Conservation (phyloP, 1,140 invertebrate genomes). For the Neotoxoptera formosana region DNA sequence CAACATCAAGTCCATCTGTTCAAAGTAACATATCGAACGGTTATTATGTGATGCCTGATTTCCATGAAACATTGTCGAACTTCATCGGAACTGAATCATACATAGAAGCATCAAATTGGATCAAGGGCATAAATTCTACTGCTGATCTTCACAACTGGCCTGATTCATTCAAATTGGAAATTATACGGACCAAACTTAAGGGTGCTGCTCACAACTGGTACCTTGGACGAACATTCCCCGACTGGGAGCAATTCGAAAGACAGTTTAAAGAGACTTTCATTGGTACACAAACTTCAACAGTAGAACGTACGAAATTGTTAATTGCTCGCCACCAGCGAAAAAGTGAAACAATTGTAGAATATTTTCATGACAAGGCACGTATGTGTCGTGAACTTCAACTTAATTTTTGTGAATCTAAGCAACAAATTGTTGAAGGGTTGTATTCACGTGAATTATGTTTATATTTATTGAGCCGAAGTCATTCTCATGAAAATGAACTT, state of each 20-base stretch:
- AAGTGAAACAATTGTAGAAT: not conserved
- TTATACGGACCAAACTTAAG: not conserved
- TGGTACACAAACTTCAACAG: not conserved
- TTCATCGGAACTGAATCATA: not conserved
- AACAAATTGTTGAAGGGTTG: not conserved
- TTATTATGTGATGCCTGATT: slow-evolving; percentile 8
- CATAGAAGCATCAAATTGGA: not conserved
- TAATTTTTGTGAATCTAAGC: not conserved
- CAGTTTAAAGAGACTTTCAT: not conserved
- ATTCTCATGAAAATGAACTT: not conserved
- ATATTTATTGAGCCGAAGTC: not conserved
- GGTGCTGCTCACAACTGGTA: not conserved
- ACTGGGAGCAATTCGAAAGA: not conserved
- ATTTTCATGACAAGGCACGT: not conserved
- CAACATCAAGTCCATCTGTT: not conserved
- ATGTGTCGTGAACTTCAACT: not conserved
- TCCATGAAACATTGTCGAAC: not conserved
- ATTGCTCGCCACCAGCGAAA: not conserved
- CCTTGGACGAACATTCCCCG: not conserved
- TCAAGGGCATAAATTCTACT: not conserved
- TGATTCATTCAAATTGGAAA: too few species aligned
- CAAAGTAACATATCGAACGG: not conserved
- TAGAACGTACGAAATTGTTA: not conserved
- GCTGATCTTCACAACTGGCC: not conserved
- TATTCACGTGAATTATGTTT: slow-evolving; percentile 19